Base-by-base conservation (phyloP, 2,113 vertebrate species). In the Percopsis transmontana region DNA sequence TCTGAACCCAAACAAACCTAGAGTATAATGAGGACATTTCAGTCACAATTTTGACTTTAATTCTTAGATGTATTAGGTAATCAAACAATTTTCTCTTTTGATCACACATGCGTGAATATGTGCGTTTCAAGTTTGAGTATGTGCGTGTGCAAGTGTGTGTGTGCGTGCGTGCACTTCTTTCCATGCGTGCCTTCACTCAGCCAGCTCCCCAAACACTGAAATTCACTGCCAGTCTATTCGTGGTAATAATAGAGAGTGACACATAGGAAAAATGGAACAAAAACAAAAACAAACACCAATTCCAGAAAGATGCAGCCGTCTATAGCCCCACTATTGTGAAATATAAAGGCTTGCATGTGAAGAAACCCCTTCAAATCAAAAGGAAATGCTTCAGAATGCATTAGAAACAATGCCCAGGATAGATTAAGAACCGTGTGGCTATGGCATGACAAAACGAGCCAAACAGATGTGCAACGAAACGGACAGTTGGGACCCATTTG, bases 311-410 rank as follows among this genome's bases (percentile, higher is more conserved):
- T 50, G 24, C 61, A 75, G 62, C 40, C 45, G 40, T 9, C 24
- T 44, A 24, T 73, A 60, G 57, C 20, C 8, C 27, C 39, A 62
- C 79, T 67, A 60, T 68, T 48, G 58, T 45, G n/a, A 71, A 74
- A 72, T 80, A 66, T 61, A 54, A 66, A 11, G 41, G 51, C 62
- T 55, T 45, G 38, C 48, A 52, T 41, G 54, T 73, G 20, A 12
- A 68, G 24, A 80, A 61, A 72, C 48, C 47, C 58, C 58, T 61
- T 44, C 59, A 45, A 68, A 78, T 69, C 20, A 77, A 70, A n/a
- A 47, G 42, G 52, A 66, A 76, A 54, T 54, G 53, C 64, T 54
- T 27, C 50, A 74, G 69, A 60, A 68, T 53, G 19, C 42, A 62
- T 42, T 60, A 21, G 40, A 85, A 68, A 78, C 62, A 60, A 27